Evolutionary conservation across 2,797 vertebrate genomes (phyloP), one percentile per base, ranked within the genome.

Genomic region (Epinephelus malabaricus): DNA sequence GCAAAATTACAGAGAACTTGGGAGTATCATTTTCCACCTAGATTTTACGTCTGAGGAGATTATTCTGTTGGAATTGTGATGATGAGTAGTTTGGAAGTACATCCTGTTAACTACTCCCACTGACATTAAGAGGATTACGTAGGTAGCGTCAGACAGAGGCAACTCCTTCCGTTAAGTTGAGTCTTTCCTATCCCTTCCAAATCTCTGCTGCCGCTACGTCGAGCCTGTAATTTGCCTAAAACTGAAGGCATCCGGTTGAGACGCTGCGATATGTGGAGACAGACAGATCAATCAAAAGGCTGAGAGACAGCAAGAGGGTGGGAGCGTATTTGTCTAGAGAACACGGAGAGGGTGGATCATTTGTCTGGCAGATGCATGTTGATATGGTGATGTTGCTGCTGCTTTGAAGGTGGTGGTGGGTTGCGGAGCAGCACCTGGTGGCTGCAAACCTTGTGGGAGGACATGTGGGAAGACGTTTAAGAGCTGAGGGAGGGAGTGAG

Each of bases 71-170:
- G 90, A 92, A 93, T 86, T 92, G 92, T 94, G 92, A 94, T 92
- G 93, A 94, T 94, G 92, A 93, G 92, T 91, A 90, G 92, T 95
- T 93, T 95, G 87, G 93, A 96, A 92, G 92, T 92, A 94, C 93
- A 95, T 95, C 93, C 92, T 94, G 92, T 95, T 96, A 94, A 94
- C 92, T 89, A 91, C 94, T 95, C 94, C 89, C 84, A 90, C 90
- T 94, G 94, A 96, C 94, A 94, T 94, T 95, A 96, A 96, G 95
- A 95, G 93, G 94, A 95, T 95, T 95, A 95, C 84, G 90, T 91
- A 94, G 94, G 93, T 93, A 91, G 92, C 84, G 75, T 90, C 91
- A 94, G 94, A 95, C 94, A 90, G 90, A 91, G 88, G 93, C 92
- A 92, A 93, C 92, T 92, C 92, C 93, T 94, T 94, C 94, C 91